Evolutionary conservation across 2,113 vertebrate genomes (phyloP), one percentile per base, ranked within the genome.

Genomic region (Piaya cayana): DNA sequence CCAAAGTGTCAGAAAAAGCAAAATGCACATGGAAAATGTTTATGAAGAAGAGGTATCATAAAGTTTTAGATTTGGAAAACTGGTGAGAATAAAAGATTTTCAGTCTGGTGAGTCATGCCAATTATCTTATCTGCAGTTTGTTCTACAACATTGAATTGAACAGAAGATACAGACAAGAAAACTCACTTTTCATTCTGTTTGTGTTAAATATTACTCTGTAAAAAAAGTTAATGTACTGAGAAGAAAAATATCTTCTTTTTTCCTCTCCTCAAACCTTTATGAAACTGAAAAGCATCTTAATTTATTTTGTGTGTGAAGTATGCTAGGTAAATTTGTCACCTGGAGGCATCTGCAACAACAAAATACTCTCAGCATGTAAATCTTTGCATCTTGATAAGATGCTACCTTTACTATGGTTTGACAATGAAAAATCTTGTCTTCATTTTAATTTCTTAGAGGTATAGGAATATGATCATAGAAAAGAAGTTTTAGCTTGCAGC

Each of bases 401-500:
- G 42, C 43, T 36, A 7, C 36, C 25, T 12, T 65, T 80, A n/a
- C 15, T 29, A 27, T 47, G n/a, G 29, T 77, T 75, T 93, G 77
- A 83, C 87, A 89, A 45, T 72, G 67, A 94, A 92, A 79, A 55
- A 22, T 85, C n/a, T 50, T 75, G 63, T 79, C 80, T 92, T 93
- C 80, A 67, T 96, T 95, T 96, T 49, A 47, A 42, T 78, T 91
- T 92, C 62, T 52, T 86, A 87, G 47, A 86, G 16, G 23, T 60
- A 52, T 86, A 87, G 89, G 77, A 71, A 71, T 65, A 27, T 34
- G 47, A 32, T 71, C 0, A 78, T 27, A 5, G 55, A 70, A 70
- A 86, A 81, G 7, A 3, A 84, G 52, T 82, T 92, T 92, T 96
- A 88, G 39, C 88, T 91, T 94, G 71, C 71, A 97, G 95, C 75